Percentiles rank a stretch among this genome's conserved stretches.
Conservation (phyloP, 2,797 vertebrate genomes). For the Thamnophis elegans region DNA sequence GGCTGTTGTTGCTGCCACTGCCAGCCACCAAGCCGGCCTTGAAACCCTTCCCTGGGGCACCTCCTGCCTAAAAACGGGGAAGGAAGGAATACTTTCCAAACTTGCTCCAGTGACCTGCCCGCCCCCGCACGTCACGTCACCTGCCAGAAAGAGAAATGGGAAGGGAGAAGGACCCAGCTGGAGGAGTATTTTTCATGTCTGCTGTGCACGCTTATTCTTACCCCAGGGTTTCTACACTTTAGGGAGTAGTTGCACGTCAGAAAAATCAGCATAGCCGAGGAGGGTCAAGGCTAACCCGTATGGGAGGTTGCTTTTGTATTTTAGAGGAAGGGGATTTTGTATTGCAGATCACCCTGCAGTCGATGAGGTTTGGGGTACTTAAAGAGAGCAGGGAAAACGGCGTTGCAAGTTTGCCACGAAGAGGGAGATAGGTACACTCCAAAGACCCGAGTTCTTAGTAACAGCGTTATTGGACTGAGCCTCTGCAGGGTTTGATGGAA, state of each 20-base stretch:
- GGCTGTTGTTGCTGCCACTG: conserved; percentile 45
- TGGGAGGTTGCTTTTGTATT: neutral
- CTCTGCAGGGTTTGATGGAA: neutral
- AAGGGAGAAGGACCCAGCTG: no score
- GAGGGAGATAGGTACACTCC: neutral
- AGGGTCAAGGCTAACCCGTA: neutral
- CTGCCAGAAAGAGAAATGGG: neutral
- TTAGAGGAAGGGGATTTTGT: neutral
- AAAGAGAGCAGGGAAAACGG: neutral
- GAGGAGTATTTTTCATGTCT: neutral
- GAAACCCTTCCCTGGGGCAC: conserved; percentile 43
- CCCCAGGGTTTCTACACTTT: neutral
- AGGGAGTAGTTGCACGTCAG: neutral
- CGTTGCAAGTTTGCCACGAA: no score
- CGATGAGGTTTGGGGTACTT: neutral
- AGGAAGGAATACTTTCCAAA: neutral
- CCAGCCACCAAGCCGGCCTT: conserved; percentile 46
- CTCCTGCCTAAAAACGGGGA: conserved; percentile 32
- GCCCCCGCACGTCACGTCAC: neutral
- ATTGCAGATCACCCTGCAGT: no score
- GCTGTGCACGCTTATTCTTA: neutral
- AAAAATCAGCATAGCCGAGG: neutral
- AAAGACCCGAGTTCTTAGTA: neutral
- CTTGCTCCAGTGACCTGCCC: neutral
- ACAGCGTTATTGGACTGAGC: neutral